Base-by-base conservation (phyloP, 2,888 invertebrate genomes). In the Punctoribates punctum region DNA sequence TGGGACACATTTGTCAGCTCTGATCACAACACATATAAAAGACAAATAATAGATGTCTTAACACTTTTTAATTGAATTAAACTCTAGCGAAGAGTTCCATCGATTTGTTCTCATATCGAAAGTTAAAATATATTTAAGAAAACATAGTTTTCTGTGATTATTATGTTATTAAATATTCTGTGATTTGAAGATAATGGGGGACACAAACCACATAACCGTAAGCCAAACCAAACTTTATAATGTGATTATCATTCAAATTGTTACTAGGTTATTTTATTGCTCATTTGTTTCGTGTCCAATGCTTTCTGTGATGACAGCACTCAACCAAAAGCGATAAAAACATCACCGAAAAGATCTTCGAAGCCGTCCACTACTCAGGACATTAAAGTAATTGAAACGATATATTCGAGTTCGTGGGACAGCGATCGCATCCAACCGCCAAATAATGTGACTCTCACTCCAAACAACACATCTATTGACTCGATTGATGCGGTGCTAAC, bases 361-460 rank as follows among this genome's bases (percentile, higher is more conserved):
- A 57, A 57, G 13, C 57, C 57, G 25, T 62, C 67, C 11, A n/a
- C 67, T n/a, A n/a, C 67, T 34, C 67, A 67, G 29, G 67, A 67
- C 38, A 38, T 67, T 4, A 67, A 67, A 38, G 67, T 67, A 29
- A 38, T 67, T 38, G 67, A 67, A 38, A 67, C 67, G 3, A 38
- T 67, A 38, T 67, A 67, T 20, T n/a, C 67, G 38, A 67, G 67
- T 38, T 34, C 38, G 1, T 67, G 67, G 67, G 67, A 67, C 38
- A 67, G 67, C 38, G 67, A 67, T 67, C 34, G 67, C 34, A 67
- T 67, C 5, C 67, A 67, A 29, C n/a, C 15, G 38, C 67, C 67
- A 67, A 67, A 62, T 5, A 62, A 34, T 67, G n/a, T n/a, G 11
- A 38, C 67, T n/a, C 5, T 11, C 9, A 4, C 15, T 34, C 4